A percentile compares a stretch with the other conserved stretches of the same genome.
phyloP scores from a whole-genome alignment of 2,888 invertebrate genomes.

The Epinotia nisella region DNA sequence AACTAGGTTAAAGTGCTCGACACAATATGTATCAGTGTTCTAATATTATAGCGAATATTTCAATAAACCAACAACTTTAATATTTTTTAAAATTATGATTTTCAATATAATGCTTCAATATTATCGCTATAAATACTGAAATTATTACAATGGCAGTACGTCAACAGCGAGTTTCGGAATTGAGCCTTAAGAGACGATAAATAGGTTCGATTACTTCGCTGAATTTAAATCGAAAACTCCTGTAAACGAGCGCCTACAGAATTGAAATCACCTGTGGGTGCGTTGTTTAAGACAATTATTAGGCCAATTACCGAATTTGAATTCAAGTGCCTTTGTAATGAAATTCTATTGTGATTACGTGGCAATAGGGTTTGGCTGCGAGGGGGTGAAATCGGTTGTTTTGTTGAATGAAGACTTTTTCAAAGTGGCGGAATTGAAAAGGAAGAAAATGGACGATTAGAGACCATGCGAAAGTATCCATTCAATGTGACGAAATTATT shows the following conservation, averaged over 20 bases:
- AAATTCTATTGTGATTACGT: constrained; percentile 3
- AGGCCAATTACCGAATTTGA: constrained; percentile 11
- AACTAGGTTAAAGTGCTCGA: too few relatives aligned
- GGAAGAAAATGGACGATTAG: too few relatives aligned
- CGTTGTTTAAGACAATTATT: constrained; percentile 23
- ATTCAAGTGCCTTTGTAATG: constrained; percentile 15
- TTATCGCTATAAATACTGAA: too few relatives aligned
- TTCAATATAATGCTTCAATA: too few relatives aligned
- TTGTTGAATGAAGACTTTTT: constrained; percentile 2
- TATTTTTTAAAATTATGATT: too few relatives aligned
- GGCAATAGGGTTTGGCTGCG: constrained; percentile 1
- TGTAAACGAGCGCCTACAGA: neutral
- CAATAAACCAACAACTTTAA: too few relatives aligned
- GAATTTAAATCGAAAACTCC: constrained; percentile 7
- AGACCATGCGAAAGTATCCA: too few relatives aligned
- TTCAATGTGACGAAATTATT: too few relatives aligned
- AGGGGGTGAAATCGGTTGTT: constrained; percentile 10
- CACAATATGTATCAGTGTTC: too few relatives aligned
- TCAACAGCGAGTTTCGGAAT: neutral
- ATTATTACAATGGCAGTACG: neutral
- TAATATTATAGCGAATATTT: too few relatives aligned
- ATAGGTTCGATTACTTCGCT: constrained; percentile 32
- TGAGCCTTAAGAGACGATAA: constrained; percentile 15
- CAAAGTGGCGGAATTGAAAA: too few relatives aligned
- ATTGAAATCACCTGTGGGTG: constrained; percentile 22